Conservation (phyloP, 2,888 invertebrate species). For the Bruchidius siliquastri region DNA sequence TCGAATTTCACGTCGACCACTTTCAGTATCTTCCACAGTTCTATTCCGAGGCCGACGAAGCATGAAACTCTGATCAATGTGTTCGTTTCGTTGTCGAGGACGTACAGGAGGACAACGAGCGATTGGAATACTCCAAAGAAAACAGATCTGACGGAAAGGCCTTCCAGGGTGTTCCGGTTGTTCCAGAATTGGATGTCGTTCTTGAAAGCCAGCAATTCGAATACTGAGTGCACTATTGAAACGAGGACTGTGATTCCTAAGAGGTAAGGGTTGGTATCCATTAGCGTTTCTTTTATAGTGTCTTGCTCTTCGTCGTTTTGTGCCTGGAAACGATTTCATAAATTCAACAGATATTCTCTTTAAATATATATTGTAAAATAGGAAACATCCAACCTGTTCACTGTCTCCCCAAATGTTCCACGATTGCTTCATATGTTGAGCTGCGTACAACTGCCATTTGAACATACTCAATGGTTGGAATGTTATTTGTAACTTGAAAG, state of each 20-base stretch:
- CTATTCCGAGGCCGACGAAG: constrained; percentile 90
- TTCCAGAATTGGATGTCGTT: constrained; percentile 99
- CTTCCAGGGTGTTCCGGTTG: constrained; percentile 92
- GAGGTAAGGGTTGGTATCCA: constrained; percentile 96
- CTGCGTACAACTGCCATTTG: constrained; percentile 97
- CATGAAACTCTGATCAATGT: constrained; percentile 92
- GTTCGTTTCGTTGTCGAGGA: constrained; percentile 98
- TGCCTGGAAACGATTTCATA: constrained; percentile 43
- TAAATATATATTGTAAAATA: neutral
- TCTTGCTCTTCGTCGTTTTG: constrained; percentile 87
- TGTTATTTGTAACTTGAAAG: constrained; percentile 66
- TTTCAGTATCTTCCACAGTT: constrained; percentile 99
- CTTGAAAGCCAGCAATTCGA: constrained; percentile 98
- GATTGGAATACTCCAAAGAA: constrained; percentile 99
- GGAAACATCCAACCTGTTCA: constrained; percentile 34
- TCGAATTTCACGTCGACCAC: constrained; percentile 80
- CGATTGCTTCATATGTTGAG: constrained; percentile 84
- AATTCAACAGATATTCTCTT: neutral
- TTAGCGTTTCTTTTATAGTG: constrained; percentile 84
- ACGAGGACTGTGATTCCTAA: constrained; percentile 86
- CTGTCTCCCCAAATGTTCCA: constrained; percentile 68
- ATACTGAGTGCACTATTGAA: constrained; percentile 93
- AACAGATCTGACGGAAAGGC: constrained; percentile 94
- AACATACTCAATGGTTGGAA: constrained; percentile 91
- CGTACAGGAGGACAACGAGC: constrained; percentile 89